Evolutionary conservation across 2,113 vertebrate genomes (phyloP).

Genomic region (Hyperoodon ampullatus): DNA sequence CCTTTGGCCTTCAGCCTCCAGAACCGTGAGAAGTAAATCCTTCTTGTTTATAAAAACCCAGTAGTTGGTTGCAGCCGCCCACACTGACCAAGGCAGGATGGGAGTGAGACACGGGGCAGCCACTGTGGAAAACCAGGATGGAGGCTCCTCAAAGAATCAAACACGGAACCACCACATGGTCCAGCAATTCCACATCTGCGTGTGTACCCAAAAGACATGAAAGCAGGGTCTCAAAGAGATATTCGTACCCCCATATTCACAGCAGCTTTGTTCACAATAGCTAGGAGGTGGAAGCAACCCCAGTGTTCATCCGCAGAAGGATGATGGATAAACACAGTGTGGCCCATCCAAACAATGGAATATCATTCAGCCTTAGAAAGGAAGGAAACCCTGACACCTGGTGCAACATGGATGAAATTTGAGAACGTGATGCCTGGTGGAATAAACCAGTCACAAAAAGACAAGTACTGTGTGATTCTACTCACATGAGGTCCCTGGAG

Average conservation of each 20-base stretch:
- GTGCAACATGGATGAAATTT: fast-evolving
- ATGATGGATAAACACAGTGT: too few species aligned
- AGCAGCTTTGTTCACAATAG: neutral
- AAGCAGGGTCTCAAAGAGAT: too few species aligned
- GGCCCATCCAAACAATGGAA: too few species aligned
- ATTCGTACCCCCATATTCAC: neutral
- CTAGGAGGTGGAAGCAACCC: neutral
- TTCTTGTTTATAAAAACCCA: neutral
- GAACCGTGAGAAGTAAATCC: neutral
- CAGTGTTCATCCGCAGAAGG: fast-evolving
- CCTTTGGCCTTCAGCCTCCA: neutral
- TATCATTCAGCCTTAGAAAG: neutral
- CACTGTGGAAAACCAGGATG: neutral
- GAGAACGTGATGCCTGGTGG: neutral
- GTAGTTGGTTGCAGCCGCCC: neutral
- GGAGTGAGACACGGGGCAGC: too few species aligned
- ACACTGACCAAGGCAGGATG: too few species aligned
- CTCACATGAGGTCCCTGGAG: neutral
- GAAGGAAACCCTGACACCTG: neutral
- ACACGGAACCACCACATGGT: neutral
- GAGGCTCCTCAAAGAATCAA: neutral
- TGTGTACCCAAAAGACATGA: too few species aligned
- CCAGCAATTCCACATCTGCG: neutral
- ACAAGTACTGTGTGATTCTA: neutral
- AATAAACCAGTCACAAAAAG: too few species aligned